Percentiles rank a stretch among this genome's conserved stretches.
Conservation (phyloP, 2,888 invertebrate genomes). For the Ecliptopera silaceata region DNA sequence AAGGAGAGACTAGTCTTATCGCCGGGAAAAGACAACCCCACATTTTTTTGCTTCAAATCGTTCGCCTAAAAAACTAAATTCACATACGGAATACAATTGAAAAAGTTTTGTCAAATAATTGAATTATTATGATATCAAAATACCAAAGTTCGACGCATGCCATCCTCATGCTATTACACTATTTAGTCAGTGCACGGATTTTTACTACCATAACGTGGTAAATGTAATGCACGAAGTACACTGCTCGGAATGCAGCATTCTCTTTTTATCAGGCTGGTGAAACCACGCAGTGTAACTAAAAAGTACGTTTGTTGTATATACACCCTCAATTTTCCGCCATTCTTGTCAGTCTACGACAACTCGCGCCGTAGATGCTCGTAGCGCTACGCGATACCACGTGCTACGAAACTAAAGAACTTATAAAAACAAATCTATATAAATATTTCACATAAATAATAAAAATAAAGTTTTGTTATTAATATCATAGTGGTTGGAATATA, state of each 20-base stretch:
- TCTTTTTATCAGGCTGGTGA: too few relatives aligned
- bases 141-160: constrained; percentile 13
- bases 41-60: too few relatives aligned
- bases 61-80: not conserved
- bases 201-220: too few relatives aligned
- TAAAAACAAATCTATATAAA: not conserved
- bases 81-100: not conserved
- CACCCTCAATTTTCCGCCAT: not conserved
- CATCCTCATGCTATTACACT: not conserved
- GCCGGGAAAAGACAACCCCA: too few relatives aligned
- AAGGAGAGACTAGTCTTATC: too few relatives aligned
- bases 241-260: too few relatives aligned
- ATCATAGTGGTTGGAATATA: not conserved
- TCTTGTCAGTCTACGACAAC: constrained; percentile 9
- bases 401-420: constrained; percentile 9
- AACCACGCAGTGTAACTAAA: too few relatives aligned
- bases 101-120: constrained; percentile 12
- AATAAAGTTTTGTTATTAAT: not conserved
- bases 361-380: constrained; percentile 21
- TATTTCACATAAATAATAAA: not conserved
- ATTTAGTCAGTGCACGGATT: too few relatives aligned
- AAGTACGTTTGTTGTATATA: too few relatives aligned
- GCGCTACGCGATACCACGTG: constrained; percentile 11
- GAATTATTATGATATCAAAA: constrained; percentile 13
- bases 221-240: too few relatives aligned